Evolutionary conservation across 2,797 vertebrate species (phyloP), one percentile per base, ranked within the genome.

Genomic region (Micrastur ruficollis): DNA sequence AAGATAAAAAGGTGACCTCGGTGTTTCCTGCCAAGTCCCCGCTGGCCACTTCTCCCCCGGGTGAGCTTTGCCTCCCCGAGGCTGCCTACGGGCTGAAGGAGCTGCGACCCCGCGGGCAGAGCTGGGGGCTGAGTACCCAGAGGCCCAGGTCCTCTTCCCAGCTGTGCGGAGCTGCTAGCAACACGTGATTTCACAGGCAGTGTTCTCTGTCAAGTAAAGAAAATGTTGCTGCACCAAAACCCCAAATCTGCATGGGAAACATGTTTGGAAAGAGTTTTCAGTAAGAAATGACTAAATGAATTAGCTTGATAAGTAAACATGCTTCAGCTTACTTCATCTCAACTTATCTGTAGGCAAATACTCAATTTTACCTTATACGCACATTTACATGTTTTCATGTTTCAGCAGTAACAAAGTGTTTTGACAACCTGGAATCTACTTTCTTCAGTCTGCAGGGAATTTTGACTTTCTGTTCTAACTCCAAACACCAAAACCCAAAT

Each of bases 41-140:
- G 26, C 26, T 0, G 0, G 63, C 7, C 3, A 0, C 26, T 53
- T 20, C 38, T 53, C 38, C 27, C 53, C 11, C 0, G 4, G 32
- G 25, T 19, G 47, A 61, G 18, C 36, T 66, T 26, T 34, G 42
- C 36, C 20, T 19, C 65, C 49, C 26, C 3, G 1, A 66, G 2
- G 34, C 23, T 53, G 9, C 34, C n/a, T 9, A 11, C 1, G 1
- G 19, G 31, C 32, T 70, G 44, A 19, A 58, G 63, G 53, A 50
- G 29, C 27, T 66, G 34, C 0, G 2, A 13, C 15, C 21, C 13
- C 6, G 0, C 0, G 1, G n/a, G 36, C 53, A 67, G 53, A 40
- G 59, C 59, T 23, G 34, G 38, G 11, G 14, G 22, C n/a, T 71
- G 29, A 50, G 25, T 7, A 29, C 21, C 53, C 42, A 10, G 47